Evolutionary conservation across 2,113 vertebrate genomes (phyloP).

Genomic region (Ceyx melanurus): DNA sequence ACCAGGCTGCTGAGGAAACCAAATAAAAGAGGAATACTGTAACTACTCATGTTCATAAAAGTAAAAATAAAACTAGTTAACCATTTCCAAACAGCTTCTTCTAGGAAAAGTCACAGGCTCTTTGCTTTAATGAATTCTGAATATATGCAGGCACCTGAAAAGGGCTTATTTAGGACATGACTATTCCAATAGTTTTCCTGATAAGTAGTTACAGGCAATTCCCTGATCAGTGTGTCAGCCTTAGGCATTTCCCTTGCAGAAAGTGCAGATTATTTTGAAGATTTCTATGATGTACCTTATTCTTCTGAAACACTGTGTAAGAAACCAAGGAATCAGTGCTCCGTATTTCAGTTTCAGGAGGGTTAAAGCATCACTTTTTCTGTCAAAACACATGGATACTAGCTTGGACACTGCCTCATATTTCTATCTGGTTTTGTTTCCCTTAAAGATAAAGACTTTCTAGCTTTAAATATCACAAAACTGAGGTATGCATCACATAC

Average conservation of each 20-base stretch:
- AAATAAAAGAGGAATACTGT: background rate
- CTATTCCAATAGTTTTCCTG: background rate
- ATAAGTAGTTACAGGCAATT: background rate
- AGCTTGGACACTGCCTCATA: background rate
- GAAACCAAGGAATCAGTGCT: background rate
- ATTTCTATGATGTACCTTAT: background rate
- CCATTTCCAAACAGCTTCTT: background rate
- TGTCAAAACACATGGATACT: background rate
- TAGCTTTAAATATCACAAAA: background rate
- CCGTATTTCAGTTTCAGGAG: background rate
- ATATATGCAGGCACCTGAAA: background rate
- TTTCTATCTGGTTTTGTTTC: background rate
- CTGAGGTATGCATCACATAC: background rate
- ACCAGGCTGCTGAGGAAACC: background rate
- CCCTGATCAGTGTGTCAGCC: background rate
- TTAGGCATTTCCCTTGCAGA: background rate
- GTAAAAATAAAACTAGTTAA: background rate
- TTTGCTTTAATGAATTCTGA: background rate
- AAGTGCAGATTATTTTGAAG: background rate
- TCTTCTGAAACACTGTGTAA: background rate
- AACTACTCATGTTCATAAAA: background rate
- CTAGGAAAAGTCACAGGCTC: background rate
- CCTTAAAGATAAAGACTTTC: background rate
- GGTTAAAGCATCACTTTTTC: background rate
- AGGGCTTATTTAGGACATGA: background rate